Evolutionary conservation across 2,797 vertebrate species (phyloP), one percentile per base, ranked within the genome.

Genomic region (Rachycentron canadum): DNA sequence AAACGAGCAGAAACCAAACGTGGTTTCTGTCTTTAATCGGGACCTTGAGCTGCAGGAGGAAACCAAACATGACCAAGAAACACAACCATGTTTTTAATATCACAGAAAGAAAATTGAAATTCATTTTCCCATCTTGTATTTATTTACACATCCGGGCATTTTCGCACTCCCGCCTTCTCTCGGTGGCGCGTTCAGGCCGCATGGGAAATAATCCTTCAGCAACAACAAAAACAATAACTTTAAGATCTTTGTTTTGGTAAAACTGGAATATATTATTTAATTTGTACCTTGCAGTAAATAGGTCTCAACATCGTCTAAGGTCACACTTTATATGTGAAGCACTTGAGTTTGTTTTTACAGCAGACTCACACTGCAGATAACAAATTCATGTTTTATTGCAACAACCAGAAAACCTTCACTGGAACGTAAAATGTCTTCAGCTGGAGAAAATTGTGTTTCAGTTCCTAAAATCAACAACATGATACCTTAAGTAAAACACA

Each of bases 61-160:
- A 32, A 12, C 1, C 0, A 5, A 13, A 0, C 21, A 7, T 6
- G 10, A 36, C 0, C 38, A 14, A 30, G 3, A 43, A 0, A 19
- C 6, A 19, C 1, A 0, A 1, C 12, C 13, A 3, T 40, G 12
- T 34, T 25, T 43, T 52, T 78, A 21, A 21, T 11, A 28, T 36
- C 19, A 52, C 26, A 25, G 26, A 30, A 57, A 47, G 21, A 65
- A 26, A 60, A 74, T 55, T 75, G 32, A 30, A 50, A 76, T 85
- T 89, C 82, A 80, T 79, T 84, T 76, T 88, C 88, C 88, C 69
- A 57, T 76, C 83, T 79, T 94, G 89, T 96, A 95, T 97, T 97
- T 96, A 96, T 96, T 96, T 96, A 96, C 95, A 96, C 96, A 96
- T 96, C 95, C 96, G 95, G 96, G 96, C 65, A 65, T 74, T 70